Percentiles rank a stretch among this genome's conserved stretches.
These are phyloP conservation scores for Microcebus jonahi DNA, from an alignment of 2,113 vertebrate genomes.

Conservation along the genomic window DNA sequence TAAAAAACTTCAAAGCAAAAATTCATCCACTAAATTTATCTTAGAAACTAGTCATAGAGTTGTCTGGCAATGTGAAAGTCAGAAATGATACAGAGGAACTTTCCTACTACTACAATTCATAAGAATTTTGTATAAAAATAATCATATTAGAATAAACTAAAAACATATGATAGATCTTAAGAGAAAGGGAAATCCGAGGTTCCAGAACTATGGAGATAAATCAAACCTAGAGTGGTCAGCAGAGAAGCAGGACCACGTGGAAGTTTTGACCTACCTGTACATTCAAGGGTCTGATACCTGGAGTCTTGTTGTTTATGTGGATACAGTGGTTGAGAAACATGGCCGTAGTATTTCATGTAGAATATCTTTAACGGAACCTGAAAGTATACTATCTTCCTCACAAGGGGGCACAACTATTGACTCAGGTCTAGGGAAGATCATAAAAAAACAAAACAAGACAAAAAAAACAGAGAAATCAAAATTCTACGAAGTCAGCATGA, in stretches of 20 bases:
- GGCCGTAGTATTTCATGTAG: not conserved
- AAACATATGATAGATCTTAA: not conserved
- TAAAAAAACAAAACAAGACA: not conserved
- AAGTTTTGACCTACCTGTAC: not conserved
- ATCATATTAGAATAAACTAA: slow-evolving; percentile 12
- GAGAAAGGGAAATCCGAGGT: not conserved
- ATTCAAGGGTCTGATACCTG: not conserved
- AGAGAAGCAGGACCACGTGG: not conserved
- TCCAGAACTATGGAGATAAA: not conserved
- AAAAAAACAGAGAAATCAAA: slow-evolving; percentile 3
- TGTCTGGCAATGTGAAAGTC: not conserved
- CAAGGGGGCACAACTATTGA: not conserved
- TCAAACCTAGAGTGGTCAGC: not conserved
- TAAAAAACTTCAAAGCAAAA: not conserved
- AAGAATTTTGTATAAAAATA: not conserved
- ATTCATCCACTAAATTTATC: not conserved
- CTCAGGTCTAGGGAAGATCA: not conserved
- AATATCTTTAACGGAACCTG: not conserved
- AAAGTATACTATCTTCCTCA: not conserved
- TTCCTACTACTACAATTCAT: not conserved
- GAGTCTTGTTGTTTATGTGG: not conserved
- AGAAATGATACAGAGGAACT: not conserved
- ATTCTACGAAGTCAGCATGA: not conserved
- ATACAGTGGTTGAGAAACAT: not conserved
- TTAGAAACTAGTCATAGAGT: not conserved